Conservation (phyloP, 2,888 invertebrate species). For the Strigamia crassipes region DNA sequence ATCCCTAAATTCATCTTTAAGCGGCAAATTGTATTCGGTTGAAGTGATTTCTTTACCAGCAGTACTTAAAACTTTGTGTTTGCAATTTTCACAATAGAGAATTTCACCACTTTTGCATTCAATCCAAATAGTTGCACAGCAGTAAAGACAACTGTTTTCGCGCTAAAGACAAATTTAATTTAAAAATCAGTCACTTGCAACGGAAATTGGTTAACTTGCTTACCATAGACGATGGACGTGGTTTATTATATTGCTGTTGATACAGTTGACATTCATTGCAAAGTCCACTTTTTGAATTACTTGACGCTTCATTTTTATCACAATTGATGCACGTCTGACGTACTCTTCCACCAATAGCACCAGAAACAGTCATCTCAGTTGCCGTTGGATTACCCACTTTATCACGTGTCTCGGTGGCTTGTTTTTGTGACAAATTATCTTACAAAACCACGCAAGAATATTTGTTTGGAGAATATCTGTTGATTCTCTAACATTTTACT, state of each 20-base stretch:
- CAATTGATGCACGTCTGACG: background rate
- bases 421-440: too few species aligned
- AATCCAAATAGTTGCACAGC: background rate
- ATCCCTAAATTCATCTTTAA: background rate
- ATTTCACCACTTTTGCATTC: background rate
- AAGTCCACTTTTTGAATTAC: background rate
- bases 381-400: background rate
- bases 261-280: background rate
- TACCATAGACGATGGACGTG: background rate
- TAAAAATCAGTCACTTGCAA: too few species aligned
- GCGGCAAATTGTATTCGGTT: background rate
- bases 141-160: background rate
- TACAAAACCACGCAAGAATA: too few species aligned
- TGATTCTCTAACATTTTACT: too few species aligned
- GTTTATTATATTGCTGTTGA: background rate
- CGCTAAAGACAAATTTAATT: background rate
- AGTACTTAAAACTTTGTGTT: background rate
- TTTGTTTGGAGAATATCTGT: too few species aligned
- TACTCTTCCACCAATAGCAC: background rate
- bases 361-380: background rate
- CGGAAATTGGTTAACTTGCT: background rate
- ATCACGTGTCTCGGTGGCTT: background rate
- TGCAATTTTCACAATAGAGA: constrained; percentile 1
- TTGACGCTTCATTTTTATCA: background rate
- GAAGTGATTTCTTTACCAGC: background rate